phyloP scores from a whole-genome alignment of 2,113 vertebrate genomes.

The Globicephala melas region DNA sequence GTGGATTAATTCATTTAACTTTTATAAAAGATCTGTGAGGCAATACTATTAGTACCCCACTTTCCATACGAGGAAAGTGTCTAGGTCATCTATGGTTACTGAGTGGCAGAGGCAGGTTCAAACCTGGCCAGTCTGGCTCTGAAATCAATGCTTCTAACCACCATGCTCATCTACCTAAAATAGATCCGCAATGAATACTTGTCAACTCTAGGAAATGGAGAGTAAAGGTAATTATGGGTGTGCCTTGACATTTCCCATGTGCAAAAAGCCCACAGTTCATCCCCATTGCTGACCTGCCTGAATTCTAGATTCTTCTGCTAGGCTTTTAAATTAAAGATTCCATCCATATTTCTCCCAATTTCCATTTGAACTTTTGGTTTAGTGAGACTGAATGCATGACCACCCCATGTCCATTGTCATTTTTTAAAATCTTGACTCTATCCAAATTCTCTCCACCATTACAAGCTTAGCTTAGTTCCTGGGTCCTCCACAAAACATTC shows the following conservation, averaged over 20 bases:
- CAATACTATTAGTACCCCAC: not conserved
- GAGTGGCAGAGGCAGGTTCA: not conserved
- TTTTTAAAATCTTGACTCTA: not conserved
- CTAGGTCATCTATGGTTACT: not conserved
- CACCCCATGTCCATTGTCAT: not conserved
- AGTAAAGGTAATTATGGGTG: slow-evolving; percentile 8
- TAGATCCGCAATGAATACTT: not conserved
- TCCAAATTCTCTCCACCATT: not conserved
- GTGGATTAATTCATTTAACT: not conserved
- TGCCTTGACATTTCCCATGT: not conserved
- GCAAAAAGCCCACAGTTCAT: not conserved
- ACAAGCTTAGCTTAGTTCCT: not conserved
- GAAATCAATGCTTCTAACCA: not conserved
- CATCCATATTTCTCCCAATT: not conserved
- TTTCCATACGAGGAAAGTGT: not conserved
- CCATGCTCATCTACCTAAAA: not conserved
- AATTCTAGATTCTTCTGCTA: not conserved
- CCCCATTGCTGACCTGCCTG: not conserved
- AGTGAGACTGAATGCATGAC: not conserved
- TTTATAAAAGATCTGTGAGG: not conserved
- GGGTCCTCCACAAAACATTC: not conserved
- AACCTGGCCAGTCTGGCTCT: not conserved
- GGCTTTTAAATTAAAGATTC: not conserved
- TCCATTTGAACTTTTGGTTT: not conserved
- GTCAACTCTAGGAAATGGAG: not conserved